phyloP scores from a whole-genome alignment of 2,113 vertebrate genomes.

The Eleginops maclovinus region DNA sequence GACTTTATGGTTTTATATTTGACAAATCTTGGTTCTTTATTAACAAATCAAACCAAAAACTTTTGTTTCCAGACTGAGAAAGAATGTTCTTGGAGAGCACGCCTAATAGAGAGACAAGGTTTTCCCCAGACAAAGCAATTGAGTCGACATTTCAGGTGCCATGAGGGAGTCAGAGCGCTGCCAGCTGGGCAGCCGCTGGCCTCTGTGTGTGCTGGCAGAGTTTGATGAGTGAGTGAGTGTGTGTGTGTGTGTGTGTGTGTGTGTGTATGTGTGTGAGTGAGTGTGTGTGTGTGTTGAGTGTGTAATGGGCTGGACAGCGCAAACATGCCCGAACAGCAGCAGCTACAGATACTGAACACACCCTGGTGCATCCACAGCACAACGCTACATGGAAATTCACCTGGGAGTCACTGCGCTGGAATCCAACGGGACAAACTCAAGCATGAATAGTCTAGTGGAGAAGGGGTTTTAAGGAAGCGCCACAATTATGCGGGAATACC shows the following conservation, averaged over 20 bases:
- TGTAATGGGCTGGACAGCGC: constrained; percentile 50
- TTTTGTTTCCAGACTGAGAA: constrained; percentile 18
- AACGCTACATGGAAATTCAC: constrained; percentile 26
- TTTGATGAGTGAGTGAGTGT: constrained; percentile 6
- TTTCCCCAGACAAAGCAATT: constrained; percentile 52
- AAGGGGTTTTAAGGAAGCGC: background rate
- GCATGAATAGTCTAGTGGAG: background rate
- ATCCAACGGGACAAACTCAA: background rate
- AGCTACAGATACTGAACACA: constrained; percentile 49
- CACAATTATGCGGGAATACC: background rate
- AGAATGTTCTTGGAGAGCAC: constrained; percentile 27
- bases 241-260: constrained; percentile 21
- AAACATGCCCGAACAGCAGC: constrained; percentile 56
- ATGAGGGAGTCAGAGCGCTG: constrained; percentile 37
- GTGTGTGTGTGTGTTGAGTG: constrained; percentile 1
- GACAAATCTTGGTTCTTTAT: background rate
- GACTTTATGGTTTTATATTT: background rate
- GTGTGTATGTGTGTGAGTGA: no score
- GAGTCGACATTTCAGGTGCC: constrained; percentile 56
- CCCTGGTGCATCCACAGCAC: constrained; percentile 21
- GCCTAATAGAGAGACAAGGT: constrained; percentile 52
- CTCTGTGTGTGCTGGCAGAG: constrained; percentile 49
- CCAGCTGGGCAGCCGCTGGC: constrained; percentile 63
- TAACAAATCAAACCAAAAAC: background rate
- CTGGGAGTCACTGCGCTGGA: background rate